Evolutionary conservation across 2,113 vertebrate genomes (phyloP), one percentile per base, ranked within the genome.

Genomic region (Anser brachyrhynchus): DNA sequence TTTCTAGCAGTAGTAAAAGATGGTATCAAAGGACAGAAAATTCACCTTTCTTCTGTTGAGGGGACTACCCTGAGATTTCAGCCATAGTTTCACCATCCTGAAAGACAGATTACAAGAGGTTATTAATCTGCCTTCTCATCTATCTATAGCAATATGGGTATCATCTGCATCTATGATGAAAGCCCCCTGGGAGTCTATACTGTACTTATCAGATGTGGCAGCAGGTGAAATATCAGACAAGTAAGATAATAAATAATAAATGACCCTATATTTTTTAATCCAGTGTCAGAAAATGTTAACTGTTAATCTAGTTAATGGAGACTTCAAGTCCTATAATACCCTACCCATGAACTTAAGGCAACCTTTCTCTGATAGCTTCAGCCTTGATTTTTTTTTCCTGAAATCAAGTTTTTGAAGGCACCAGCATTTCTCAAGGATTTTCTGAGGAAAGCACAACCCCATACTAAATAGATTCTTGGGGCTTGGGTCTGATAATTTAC

Each of bases 171-270:
- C 81, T 70, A 69, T 91, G 90, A 93, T 70, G 94, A 96, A 92
- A 74, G 51, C 61, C 93, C 81, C 69, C 46, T 77, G 59, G 84
- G 95, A 97, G 52, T 44, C 67, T 85, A 44, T 26, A 67, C 84
- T 35, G 49, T 61, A 49, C 80, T 97, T 90, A 70, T 81, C 76
- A 82, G 59, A 90, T 80, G 72, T 96, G 95, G 94, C 97, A 98
- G 96, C 92, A 97, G 91, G 93, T 95, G 92, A 98, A 97, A 98
- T 97, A 97, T 76, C 93, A 97, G 94, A 95, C 37, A 7, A 78
- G 64, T 43, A 94, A 94, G 82, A 96, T 76, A 87, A 92, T 97
- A 96, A 97, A 97, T 97, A 97, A 97, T 97, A 96, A 95, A 97
- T 96, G 89, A 96, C 77, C 57, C 91, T 90, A 87, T 94, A 96